phyloP scores from a whole-genome alignment of 2,888 invertebrate species.

The Brassicogethes aeneus region DNA sequence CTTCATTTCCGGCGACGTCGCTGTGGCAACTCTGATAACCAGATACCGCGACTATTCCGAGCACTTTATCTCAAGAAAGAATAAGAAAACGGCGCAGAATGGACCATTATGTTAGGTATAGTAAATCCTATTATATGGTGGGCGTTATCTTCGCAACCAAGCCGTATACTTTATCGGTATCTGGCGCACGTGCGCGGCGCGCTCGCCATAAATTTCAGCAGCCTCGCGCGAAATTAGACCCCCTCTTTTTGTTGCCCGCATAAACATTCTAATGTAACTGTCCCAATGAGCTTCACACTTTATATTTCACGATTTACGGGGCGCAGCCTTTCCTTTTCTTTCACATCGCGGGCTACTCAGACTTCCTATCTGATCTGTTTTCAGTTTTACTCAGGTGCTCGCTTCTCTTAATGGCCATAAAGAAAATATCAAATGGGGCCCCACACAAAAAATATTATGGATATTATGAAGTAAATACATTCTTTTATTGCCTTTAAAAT shows the following conservation, averaged over 20 bases:
- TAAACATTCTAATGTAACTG: slow-evolving; percentile 34
- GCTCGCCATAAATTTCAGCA: slow-evolving; percentile 32
- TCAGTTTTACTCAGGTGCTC: background rate
- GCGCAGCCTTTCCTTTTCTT: slow-evolving; percentile 24
- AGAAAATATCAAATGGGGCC: background rate
- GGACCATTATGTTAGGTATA: slow-evolving; percentile 45
- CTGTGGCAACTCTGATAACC: slow-evolving; percentile 42
- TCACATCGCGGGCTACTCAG: slow-evolving; percentile 20
- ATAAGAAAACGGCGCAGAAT: slow-evolving; percentile 45
- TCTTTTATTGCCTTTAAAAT: background rate
- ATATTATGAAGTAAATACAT: background rate
- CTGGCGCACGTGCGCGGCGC: slow-evolving; percentile 39
- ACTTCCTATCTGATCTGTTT: slow-evolving; percentile 4
- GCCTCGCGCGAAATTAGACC: slow-evolving; percentile 6
- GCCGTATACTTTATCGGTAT: slow-evolving; percentile 40
- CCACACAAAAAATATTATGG: background rate
- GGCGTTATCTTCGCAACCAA: slow-evolving; percentile 40
- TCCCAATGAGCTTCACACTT: slow-evolving; percentile 29
- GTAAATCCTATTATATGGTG: slow-evolving; percentile 44
- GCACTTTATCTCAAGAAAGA: slow-evolving; percentile 43
- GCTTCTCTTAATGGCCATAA: background rate
- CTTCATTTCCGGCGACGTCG: slow-evolving; percentile 41
- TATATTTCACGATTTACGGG: slow-evolving; percentile 33
- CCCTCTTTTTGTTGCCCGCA: slow-evolving; percentile 21
- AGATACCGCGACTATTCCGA: slow-evolving; percentile 42